Base-by-base conservation (phyloP, 1,140 invertebrate species). In the Trialeurodes vaporariorum region DNA sequence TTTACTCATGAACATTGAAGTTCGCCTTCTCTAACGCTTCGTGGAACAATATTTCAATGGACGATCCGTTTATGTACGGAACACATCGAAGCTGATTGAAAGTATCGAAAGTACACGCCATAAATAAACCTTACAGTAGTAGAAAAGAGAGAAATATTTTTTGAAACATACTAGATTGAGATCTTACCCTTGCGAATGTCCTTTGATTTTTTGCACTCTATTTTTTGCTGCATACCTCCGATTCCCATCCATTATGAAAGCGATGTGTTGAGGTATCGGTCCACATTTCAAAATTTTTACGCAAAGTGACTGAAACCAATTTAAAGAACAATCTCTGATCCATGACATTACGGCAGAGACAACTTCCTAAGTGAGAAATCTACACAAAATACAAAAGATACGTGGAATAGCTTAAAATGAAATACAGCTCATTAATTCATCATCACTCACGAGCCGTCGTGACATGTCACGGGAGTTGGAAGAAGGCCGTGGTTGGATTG, bases 161-260 rank as follows among this genome's bases (percentile, higher is more conserved):
- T 59, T 62, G 27, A 59, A 25, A 67, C 40, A 67, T 63, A 67
- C 13, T 66, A 2, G 40, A 40, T 71, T 25, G 11, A 5, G 61
- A 40, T 71, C 73, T 73, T 74, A 84, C 77, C 98, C 98, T 81
- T 87, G 87, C 0, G 83, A 79, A 81, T 99, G 98, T 0, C 98
- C 98, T 72, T 91, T 84, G 27, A 85, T 78, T 75, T 87, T 90
- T 27, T 86, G 79, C 0, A 95, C 82, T 23, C 89, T 84, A 58
- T 86, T 84, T 76, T 93, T 93, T 68, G 82, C 86, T 0, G 98
- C 98, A 83, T 87, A 99, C 71, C 98, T 81, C 68, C 98, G 83
- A 80, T 99, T 99, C 23, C 98, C 98, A 81, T 99, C 98, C 95
- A 99, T 98, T 66, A 99, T 98, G 76, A 99, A 89, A 0, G 94